phyloP scores from a whole-genome alignment of 2,888 invertebrate genomes.

The Drosophila formosana region DNA sequence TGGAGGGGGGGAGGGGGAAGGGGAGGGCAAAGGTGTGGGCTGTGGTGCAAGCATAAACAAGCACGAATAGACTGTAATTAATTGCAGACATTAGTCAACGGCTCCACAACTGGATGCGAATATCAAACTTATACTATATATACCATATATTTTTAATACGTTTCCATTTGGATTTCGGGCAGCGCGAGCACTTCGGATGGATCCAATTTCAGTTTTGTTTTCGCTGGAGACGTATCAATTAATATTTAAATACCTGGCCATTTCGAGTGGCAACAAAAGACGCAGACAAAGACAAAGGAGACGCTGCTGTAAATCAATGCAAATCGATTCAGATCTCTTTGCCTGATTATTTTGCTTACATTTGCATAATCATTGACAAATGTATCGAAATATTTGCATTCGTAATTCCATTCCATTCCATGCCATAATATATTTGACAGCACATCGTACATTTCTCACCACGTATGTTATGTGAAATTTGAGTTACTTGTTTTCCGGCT shows the following conservation, averaged over 20 bases:
- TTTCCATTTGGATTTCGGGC: neutral
- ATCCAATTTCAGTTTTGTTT: slow-evolving; percentile 7
- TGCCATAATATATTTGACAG: slow-evolving; percentile 7
- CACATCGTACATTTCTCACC: neutral
- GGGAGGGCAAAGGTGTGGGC: slow-evolving; percentile 19
- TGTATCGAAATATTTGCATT: slow-evolving; percentile 42
- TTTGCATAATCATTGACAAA: slow-evolving; percentile 46
- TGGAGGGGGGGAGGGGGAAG: neutral
- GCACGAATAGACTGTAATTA: slow-evolving; percentile 32
- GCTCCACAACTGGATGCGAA: slow-evolving; percentile 5
- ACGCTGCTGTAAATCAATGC: slow-evolving; percentile 13
- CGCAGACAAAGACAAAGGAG: neutral
- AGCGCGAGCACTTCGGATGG: neutral
- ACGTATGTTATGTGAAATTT: neutral
- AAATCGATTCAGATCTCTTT: slow-evolving; percentile 24
- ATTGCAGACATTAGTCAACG: slow-evolving; percentile 54
- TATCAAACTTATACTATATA: slow-evolving; percentile 2
- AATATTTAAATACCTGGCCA: slow-evolving; percentile 27
- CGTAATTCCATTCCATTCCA: slow-evolving; percentile 8
- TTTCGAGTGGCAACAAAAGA: slow-evolving; percentile 14
- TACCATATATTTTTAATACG: neutral
- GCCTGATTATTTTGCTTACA: slow-evolving; percentile 19
- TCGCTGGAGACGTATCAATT: slow-evolving; percentile 6
- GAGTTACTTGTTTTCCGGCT: neutral
- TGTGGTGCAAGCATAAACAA: slow-evolving; percentile 18